These are phyloP conservation scores for Stichopus chloronotus DNA, from an alignment of 35 echinoderm and acorn worm genomes.

Conservation along the genomic window DNA sequence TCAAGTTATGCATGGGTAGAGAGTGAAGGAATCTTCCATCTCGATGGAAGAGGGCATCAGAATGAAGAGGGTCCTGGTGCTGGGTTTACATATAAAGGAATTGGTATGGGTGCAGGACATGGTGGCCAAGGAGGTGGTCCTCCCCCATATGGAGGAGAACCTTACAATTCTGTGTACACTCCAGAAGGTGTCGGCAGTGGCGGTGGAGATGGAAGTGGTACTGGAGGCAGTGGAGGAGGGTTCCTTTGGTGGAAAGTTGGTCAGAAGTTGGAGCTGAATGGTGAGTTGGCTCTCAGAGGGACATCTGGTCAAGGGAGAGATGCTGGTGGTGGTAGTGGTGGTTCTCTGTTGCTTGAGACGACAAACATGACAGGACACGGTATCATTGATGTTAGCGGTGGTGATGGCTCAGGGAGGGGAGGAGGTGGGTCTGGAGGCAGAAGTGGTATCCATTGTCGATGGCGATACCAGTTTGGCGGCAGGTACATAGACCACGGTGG, in stretches of 20 bases:
- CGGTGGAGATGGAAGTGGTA: constrained; percentile 87
- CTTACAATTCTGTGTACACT: constrained; percentile 81
- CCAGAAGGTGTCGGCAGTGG: constrained; percentile 75
- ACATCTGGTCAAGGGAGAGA: constrained; percentile 62
- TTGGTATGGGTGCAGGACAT: constrained; percentile 91
- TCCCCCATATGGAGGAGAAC: constrained; percentile 76
- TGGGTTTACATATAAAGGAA: constrained; percentile 67
- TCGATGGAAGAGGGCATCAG: constrained; percentile 75
- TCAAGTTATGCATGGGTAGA: constrained; percentile 84
- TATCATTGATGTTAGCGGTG: constrained; percentile 75
- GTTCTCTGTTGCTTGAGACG: constrained; percentile 67
- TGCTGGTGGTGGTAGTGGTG: constrained; percentile 89
- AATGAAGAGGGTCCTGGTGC: constrained; percentile 69
- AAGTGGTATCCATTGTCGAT: constrained; percentile 80
- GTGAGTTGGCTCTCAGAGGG: constrained; percentile 79
- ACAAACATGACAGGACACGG: constrained; percentile 94
- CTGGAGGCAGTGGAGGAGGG: constrained; percentile 80
- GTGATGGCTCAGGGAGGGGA: constrained; percentile 69
- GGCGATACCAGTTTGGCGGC: constrained; percentile 89
- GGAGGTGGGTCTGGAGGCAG: constrained; percentile 88
- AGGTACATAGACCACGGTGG: constrained; percentile 85
- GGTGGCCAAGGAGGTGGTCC: constrained; percentile 94
- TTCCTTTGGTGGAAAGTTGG: constrained; percentile 87
- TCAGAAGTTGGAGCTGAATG: constrained; percentile 76
- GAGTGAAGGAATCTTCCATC: constrained; percentile 84